Conservation (phyloP, 2,888 invertebrate genomes). For the Teleiodes luculella region DNA sequence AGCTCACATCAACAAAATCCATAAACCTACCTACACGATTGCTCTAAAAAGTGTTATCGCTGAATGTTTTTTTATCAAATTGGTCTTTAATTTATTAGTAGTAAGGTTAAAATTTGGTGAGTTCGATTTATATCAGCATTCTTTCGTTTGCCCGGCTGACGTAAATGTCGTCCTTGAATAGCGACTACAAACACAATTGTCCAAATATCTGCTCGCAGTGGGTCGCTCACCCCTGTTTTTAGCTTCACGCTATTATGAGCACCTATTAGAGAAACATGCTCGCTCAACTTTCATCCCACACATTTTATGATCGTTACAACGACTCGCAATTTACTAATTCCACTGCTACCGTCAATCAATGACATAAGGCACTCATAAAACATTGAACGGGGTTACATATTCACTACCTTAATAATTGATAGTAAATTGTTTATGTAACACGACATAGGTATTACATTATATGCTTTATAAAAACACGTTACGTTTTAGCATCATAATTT, state of each 20-base stretch:
- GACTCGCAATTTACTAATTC: conserved; percentile 19
- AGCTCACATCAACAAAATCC: conserved; percentile 4
- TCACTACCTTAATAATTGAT: conserved; percentile 16
- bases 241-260: neutral
- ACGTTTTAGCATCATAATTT: neutral
- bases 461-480: neutral
- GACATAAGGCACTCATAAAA: conserved; percentile 32
- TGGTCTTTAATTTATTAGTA: conserved; percentile 30
- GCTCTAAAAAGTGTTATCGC: conserved; percentile 19
- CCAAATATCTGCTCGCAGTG: conserved; percentile 57
- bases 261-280: neutral
- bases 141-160: conserved; percentile 53
- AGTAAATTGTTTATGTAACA: conserved; percentile 15
- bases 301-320: conserved; percentile 29
- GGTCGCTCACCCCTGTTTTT: conserved; percentile 58
- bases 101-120: conserved; percentile 42
- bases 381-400: conserved; percentile 26
- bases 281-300: neutral
- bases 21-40: conserved; percentile 15
- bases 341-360: conserved; percentile 37
- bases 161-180: conserved; percentile 69
- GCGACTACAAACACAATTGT: conserved; percentile 68
- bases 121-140: conserved; percentile 29
- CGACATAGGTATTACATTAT: conserved; percentile 23
- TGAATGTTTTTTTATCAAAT: conserved; percentile 18